Evolutionary conservation across 2,113 vertebrate species (phyloP).

Genomic region (Clarias macrocephalus): DNA sequence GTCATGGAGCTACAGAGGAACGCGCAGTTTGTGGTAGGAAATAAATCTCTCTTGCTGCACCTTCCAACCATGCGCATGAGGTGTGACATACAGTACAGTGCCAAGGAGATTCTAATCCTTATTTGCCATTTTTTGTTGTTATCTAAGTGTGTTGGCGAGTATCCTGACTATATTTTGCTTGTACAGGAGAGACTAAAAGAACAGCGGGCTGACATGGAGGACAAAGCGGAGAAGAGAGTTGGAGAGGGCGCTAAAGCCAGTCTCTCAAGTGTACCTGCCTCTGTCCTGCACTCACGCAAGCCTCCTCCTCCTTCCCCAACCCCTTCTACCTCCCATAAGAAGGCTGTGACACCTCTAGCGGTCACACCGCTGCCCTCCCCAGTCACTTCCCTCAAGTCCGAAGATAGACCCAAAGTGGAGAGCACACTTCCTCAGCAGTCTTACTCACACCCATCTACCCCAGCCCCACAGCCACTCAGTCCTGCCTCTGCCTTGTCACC

Average conservation of each 20-base stretch:
- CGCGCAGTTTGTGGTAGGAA: constrained; percentile 82
- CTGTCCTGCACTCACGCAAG: constrained; percentile 80
- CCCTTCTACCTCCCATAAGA: constrained; percentile 76
- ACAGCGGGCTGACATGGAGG: constrained; percentile 83
- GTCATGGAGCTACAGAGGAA: constrained; percentile 94
- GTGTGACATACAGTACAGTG: constrained; percentile 3
- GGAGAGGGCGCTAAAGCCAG: constrained; percentile 76
- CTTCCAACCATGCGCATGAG: neutral
- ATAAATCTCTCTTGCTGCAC: neutral
- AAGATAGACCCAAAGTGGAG: constrained; percentile 83
- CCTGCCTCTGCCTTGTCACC: constrained; percentile 72
- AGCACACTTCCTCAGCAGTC: constrained; percentile 76
- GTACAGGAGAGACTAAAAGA: constrained; percentile 91
- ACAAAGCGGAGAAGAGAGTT: constrained; percentile 81
- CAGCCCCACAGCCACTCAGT: constrained; percentile 76
- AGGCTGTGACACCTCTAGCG: constrained; percentile 78
- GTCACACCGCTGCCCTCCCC: constrained; percentile 77
- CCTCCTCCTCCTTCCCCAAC: constrained; percentile 74
- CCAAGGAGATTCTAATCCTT: neutral
- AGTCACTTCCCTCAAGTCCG: constrained; percentile 82
- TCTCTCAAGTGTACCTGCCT: constrained; percentile 69
- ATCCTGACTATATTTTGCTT: neutral
- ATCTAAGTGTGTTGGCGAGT: neutral
- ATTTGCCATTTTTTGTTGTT: constrained; percentile 8
- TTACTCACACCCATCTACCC: constrained; percentile 82